Percentiles rank a stretch among this genome's conserved stretches.
Conservation (phyloP, 2,888 invertebrate genomes). For the Axea sp. region DNA sequence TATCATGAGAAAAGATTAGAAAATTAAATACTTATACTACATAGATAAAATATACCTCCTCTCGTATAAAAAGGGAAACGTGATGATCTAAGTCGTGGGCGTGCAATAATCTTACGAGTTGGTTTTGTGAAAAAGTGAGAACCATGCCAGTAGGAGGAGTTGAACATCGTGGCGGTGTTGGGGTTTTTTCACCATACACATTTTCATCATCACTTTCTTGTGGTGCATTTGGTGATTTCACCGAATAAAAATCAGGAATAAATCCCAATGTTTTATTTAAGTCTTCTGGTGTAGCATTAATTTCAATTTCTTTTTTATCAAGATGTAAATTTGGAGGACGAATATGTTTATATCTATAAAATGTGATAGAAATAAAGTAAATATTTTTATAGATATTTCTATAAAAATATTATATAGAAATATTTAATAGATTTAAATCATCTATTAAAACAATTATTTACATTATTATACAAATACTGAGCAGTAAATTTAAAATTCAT, state of each 20-base stretch:
- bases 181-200: conserved; percentile 71
- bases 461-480: too few relatives aligned
- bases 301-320: neutral
- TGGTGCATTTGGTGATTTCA: conserved; percentile 70
- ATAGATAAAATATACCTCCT: conserved; percentile 69
- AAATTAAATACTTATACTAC: conserved; percentile 3
- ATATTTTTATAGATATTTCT: too few relatives aligned
- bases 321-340: conserved; percentile 68
- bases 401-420: too few relatives aligned
- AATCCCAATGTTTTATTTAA: conserved; percentile 66
- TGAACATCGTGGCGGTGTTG: conserved; percentile 71
- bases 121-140: conserved; percentile 67
- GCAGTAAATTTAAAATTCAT: too few relatives aligned
- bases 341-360: conserved; percentile 64
- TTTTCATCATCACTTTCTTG: conserved; percentile 70
- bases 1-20: too few relatives aligned
- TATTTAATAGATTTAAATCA: too few relatives aligned
- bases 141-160: conserved; percentile 73
- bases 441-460: too few relatives aligned
- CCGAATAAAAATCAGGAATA: conserved; percentile 71
- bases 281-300: conserved; percentile 39
- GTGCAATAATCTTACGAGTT: conserved; percentile 69
- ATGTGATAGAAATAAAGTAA: too few relatives aligned
- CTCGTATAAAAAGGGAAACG: conserved; percentile 71
- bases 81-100: conserved; percentile 69